Evolutionary conservation across 2,888 invertebrate genomes (phyloP), one percentile per base, ranked within the genome.

Genomic region (Erebia ligea): DNA sequence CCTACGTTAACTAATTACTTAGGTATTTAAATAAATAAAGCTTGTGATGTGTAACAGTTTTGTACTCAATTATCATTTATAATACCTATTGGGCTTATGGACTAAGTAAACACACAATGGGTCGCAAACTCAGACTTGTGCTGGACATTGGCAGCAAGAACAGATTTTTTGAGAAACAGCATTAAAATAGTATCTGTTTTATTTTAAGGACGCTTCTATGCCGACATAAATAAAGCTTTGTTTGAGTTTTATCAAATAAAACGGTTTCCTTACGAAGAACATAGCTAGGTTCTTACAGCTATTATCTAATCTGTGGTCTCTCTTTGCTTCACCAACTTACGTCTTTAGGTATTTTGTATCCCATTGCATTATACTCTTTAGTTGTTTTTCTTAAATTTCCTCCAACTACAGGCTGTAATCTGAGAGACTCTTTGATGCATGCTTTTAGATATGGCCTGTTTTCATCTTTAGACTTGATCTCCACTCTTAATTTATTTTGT

Each of bases 341-440:
- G 57, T 93, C 92, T 84, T 94, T 92, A 0, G 96, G 96, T 79
- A 96, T 90, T 71, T 84, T 83, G 80, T 95, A 97, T 15, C 95
- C 96, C 19, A 94, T 87, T 0, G 96, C 78, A 13, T 94, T 91
- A 6, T 95, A 89, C 73, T 96, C 95, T 50, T 92, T 90, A 0
- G 86, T 84, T 57, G 95, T 89, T 67, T 84, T 86, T 71, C 96
- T 90, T 19, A 94, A 79, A 72, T 94, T 95, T 0, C 94, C 96
- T n/a, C 94, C 82, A 0, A 94, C 93, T 1, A 95, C 94, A 0
- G 96, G 95, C 79, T 94, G 91, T 19, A 95, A 75, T 78, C 97
- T 93, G 73, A 96, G 82, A 0, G 95, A 92, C 85, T 97, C 97
- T 81, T 96, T 97, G 61, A 97, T 93, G 76, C 95, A 96, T 0